Conservation (phyloP, 2,797 vertebrate genomes). For the Eulemur coronatus region DNA sequence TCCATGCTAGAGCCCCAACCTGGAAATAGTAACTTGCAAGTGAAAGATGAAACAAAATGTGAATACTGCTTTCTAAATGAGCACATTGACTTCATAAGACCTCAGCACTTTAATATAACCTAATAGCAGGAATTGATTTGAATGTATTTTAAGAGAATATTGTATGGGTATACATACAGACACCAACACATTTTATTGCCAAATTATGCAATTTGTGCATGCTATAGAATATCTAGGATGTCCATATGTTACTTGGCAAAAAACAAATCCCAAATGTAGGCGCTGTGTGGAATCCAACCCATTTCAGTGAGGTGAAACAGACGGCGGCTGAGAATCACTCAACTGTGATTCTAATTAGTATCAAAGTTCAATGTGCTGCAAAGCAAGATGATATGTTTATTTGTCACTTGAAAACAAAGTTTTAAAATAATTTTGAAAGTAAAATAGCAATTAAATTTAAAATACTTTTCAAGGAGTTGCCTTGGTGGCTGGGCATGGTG, state of each 20-base stretch:
- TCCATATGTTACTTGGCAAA: neutral
- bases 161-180: too few relatives aligned
- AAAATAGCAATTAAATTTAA: neutral
- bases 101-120: neutral
- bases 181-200: neutral
- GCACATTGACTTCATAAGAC: neutral
- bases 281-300: neutral
- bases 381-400: neutral
- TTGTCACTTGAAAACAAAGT: neutral
- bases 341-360: neutral
- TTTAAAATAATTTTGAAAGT: constrained; percentile 49
- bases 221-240: neutral
- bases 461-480: neutral
- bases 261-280: neutral
- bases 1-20: neutral
- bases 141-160: neutral
- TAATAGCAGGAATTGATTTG: neutral
- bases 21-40: neutral
- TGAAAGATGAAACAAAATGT: neutral
- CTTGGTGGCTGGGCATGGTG: neutral
- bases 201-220: neutral
- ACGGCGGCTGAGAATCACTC: neutral
- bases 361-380: neutral
- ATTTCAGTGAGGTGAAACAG: neutral
- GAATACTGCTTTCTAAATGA: neutral